Evolutionary conservation across 2,113 vertebrate genomes (phyloP).

Genomic region (Cephalopterus ornatus): DNA sequence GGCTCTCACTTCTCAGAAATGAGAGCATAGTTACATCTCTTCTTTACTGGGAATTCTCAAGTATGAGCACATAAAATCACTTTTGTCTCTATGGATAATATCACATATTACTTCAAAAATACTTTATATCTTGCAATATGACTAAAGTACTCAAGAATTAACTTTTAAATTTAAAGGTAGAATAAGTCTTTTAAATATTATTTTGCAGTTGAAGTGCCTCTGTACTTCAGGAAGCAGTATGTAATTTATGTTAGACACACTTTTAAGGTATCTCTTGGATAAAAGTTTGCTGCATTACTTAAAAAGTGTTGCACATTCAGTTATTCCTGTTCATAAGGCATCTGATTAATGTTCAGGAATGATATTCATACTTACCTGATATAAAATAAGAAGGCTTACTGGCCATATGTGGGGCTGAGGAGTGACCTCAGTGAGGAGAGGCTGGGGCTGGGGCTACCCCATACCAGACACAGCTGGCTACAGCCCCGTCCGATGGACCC

Average conservation of each 20-base stretch:
- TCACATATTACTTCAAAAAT: not conserved
- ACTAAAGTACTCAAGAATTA: not conserved
- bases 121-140: not conserved
- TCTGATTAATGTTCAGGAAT: not conserved
- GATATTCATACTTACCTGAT: not conserved
- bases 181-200: not conserved
- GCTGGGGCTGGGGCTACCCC: not conserved
- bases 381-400: not conserved
- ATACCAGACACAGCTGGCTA: accelerated
- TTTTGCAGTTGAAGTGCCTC: not conserved
- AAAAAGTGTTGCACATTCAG: not conserved
- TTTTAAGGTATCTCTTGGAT: not conserved
- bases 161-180: not conserved
- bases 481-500: not conserved
- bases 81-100: not conserved
- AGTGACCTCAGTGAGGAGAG: accelerated
- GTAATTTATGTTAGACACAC: accelerated
- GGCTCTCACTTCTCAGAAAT: not conserved
- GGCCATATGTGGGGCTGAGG: accelerated
- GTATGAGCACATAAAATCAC: not conserved
- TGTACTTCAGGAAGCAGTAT: not conserved
- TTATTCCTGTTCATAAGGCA: not conserved
- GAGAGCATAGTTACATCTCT: not conserved
- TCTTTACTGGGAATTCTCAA: not conserved
- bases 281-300: not conserved